These are phyloP conservation scores for Gallinago paraguaiae DNA, from an alignment of 2,113 vertebrate species.

Conservation along the genomic window DNA sequence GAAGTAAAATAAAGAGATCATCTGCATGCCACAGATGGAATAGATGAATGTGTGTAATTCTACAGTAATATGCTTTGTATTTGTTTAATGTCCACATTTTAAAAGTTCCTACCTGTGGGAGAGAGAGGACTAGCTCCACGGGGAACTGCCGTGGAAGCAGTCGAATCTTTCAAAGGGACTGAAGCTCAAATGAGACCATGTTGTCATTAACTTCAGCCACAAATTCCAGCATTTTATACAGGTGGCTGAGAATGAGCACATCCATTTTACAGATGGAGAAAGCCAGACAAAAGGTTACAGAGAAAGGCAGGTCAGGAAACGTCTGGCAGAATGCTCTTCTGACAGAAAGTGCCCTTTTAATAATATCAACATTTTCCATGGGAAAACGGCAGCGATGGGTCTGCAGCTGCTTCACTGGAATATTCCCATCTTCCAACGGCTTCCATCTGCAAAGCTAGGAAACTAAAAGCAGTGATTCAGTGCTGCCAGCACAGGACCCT, in stretches of 20 bases:
- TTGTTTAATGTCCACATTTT: not conserved
- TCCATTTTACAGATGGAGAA: constrained; percentile 52
- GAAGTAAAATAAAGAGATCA: not conserved
- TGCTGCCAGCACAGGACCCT: not conserved
- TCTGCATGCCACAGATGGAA: not conserved
- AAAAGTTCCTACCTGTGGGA: not conserved
- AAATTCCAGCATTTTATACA: constrained; percentile 34
- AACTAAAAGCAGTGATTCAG: not conserved
- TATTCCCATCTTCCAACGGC: constrained; percentile 53
- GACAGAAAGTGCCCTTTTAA: constrained; percentile 60
- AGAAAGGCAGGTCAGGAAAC: constrained; percentile 54
- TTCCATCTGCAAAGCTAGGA: constrained; percentile 40
- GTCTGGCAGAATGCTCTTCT: constrained; percentile 41
- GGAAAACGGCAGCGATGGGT: constrained; percentile 19
- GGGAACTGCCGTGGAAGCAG: not conserved
- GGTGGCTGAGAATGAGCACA: constrained; percentile 23
- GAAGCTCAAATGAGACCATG: not conserved
- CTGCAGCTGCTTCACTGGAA: constrained; percentile 53
- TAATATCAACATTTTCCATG: constrained; percentile 61
- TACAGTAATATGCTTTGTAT: not conserved
- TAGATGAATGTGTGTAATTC: not conserved
- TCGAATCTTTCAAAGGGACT: not conserved
- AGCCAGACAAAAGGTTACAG: constrained; percentile 57
- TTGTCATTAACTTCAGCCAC: not conserved
- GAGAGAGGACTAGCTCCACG: not conserved